Evolutionary conservation across 1,140 invertebrate species (phyloP), one percentile per base, ranked within the genome.

Genomic region (Glossosoma conforme): DNA sequence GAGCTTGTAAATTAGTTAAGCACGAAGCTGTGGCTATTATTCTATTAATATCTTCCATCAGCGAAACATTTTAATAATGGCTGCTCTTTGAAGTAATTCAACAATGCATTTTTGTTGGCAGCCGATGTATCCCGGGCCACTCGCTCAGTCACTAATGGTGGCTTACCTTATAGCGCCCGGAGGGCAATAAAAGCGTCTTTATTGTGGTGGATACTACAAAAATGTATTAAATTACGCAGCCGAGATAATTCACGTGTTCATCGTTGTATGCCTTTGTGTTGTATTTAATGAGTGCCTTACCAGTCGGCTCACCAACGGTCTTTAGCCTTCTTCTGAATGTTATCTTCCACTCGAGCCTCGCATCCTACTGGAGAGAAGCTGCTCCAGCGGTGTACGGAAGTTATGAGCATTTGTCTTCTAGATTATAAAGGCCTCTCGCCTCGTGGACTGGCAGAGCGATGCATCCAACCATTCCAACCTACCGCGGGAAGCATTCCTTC

Each of bases 331-430:
- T 11, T 14, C 30, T 52, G 50, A 46, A 52, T 46, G 42, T 52
- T 52, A 52, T 52, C 50, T 40, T 38, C 13, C 18, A 21, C 18
- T 21, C 41, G 25, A 37, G 30, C 28, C 41, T 22, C 48, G 48
- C 38, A n/a, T 28, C 38, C 32, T n/a, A 33, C 45, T 13, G 25
- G 40, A 37, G 49, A 40, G 28, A 55, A 28, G n/a, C 44, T 35
- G 30, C 37, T 33, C 36, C 28, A 25, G 22, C 37, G 32, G 36
- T 40, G 47, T 44, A 42, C 53, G 46, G 53, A 51, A 56, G 47
- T 56, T 56, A 56, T 56, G 53, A 56, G 53, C 53, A 56, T 52
- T 45, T 30, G 55, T 57, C 50, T 52, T 52, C 32, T 44, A 57
- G 51, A 49, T 57, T 57, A 46, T 57, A 47, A 53, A 33, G 54